Evolutionary conservation across 2,113 vertebrate genomes (phyloP), one percentile per base, ranked within the genome.

Genomic region (Chaenocephalus aceratus): DNA sequence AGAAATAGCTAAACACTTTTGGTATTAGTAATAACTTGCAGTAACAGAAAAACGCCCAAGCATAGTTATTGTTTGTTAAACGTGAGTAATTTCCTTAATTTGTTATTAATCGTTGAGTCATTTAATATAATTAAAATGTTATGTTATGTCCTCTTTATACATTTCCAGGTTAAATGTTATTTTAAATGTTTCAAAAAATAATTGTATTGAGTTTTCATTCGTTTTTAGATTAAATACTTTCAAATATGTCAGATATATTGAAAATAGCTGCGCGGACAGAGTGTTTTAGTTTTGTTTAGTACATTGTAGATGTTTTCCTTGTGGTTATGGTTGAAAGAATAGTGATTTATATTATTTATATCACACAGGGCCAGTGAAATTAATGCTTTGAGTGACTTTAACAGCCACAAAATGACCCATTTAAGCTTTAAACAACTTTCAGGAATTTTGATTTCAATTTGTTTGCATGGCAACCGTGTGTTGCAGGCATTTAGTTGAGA

Each of bases 401-500:
- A 66, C 79, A 76, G 76, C 64, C 78, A 83, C 81, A 79, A 84
- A 88, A 84, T 83, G 21, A 89, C 72, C 56, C 75, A 86, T 82
- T 85, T 73, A 12, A 51, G 34, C 48, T 23, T 64, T 65, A 13
- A 66, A 77, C 81, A 73, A 45, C 72, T 75, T 73, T 65, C 45
- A 78, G 21, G 82, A 74, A 49, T 59, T 73, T 21, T 73, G 46
- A 61, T 79, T 44, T 60, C 46, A n/a, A 75, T 62, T 70, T 62
- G 26, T 60, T 71, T 77, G 36, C 23, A 3, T 23, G 48, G 49
- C 14, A 44, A 21, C 56, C 3, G 23, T 23, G 26, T 23, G 65
- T 61, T 71, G 8, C 8, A 48, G 63, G 46, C 46, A 48, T 23
- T 14, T 13, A 12, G 13, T 21, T 15, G 1, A 14, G 15, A 30